A percentile compares a stretch with the other conserved stretches of the same genome.
phyloP scores from a whole-genome alignment of 2,797 vertebrate genomes.

The Picus viridis region DNA sequence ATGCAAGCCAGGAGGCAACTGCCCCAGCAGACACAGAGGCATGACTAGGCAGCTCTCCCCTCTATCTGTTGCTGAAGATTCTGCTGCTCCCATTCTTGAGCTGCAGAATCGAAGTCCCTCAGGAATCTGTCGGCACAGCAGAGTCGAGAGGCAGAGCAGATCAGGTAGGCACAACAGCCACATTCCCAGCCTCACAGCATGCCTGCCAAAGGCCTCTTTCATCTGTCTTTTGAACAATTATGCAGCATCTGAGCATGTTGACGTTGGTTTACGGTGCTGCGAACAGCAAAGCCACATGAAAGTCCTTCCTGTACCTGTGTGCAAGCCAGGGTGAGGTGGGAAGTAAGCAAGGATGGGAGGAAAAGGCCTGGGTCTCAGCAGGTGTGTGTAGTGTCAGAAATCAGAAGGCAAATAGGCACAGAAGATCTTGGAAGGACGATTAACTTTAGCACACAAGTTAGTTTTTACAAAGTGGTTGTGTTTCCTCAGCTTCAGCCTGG shows the following conservation, averaged over 20 bases:
- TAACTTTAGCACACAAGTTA: neutral
- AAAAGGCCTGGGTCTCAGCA: neutral
- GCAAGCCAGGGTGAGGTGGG: neutral
- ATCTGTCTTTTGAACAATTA: neutral
- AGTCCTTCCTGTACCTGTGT: neutral
- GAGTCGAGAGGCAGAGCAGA: slow-evolving; percentile 81
- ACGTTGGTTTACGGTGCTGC: neutral
- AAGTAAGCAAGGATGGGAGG: slow-evolving; percentile 21
- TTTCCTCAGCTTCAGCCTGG: slow-evolving; percentile 41
- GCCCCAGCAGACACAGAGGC: slow-evolving; percentile 79
- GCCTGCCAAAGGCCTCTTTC: neutral
- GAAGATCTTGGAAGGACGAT: neutral
- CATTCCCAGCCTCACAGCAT: neutral
- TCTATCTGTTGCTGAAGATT: slow-evolving; percentile 81
- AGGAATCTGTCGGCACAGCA: slow-evolving; percentile 79
- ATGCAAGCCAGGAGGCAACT: slow-evolving; percentile 83
- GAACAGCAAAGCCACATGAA: neutral
- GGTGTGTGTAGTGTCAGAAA: neutral
- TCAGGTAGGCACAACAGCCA: slow-evolving; percentile 75
- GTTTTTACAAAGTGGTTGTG: neutral
- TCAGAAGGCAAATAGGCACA: neutral
- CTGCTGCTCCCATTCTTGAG: slow-evolving; percentile 84
- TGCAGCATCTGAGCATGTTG: neutral
- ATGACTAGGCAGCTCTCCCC: slow-evolving; percentile 82
- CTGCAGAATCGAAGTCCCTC: slow-evolving; percentile 82